Percentiles rank a stretch among this genome's conserved stretches.
These are phyloP conservation scores for Spilarctia lutea DNA, from an alignment of 2,888 invertebrate genomes.

Conservation along the genomic window DNA sequence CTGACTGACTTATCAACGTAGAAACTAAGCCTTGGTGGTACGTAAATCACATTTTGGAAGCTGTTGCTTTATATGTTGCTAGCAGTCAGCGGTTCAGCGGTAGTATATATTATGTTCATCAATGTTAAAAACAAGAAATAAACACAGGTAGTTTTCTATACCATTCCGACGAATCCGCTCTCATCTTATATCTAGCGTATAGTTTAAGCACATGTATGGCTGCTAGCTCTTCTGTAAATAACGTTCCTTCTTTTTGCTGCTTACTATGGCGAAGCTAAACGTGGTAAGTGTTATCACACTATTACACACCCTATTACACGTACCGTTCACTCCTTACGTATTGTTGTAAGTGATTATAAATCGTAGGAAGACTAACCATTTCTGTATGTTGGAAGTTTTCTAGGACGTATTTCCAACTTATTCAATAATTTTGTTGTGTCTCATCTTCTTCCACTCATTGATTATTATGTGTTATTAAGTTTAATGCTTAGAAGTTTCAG, in stretches of 20 bases:
- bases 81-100: too few species aligned
- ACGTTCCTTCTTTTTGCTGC: constrained; percentile 82
- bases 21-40: too few species aligned
- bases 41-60: too few species aligned
- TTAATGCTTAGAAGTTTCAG: not conserved
- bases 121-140: too few species aligned
- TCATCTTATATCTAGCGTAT: constrained; percentile 24
- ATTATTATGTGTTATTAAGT: not conserved
- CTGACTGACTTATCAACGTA: too few species aligned
- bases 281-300: constrained; percentile 73
- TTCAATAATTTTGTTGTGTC: not conserved
- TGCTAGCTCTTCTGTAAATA: constrained; percentile 78
- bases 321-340: constrained; percentile 4
- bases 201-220: constrained; percentile 59
- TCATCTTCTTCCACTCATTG: not conserved
- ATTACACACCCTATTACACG: constrained; percentile 25
- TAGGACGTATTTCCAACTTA: not conserved
- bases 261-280: constrained; percentile 80
- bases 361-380: not conserved
- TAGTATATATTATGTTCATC: too few species aligned
- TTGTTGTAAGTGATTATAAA: not conserved
- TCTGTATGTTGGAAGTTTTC: not conserved
- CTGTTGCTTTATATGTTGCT: too few species aligned
- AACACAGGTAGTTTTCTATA: not conserved
- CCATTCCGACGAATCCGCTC: constrained; percentile 30